Evolutionary conservation across 2,113 vertebrate species (phyloP), one percentile per base, ranked within the genome.

Genomic region (Oxyruncus cristatus): DNA sequence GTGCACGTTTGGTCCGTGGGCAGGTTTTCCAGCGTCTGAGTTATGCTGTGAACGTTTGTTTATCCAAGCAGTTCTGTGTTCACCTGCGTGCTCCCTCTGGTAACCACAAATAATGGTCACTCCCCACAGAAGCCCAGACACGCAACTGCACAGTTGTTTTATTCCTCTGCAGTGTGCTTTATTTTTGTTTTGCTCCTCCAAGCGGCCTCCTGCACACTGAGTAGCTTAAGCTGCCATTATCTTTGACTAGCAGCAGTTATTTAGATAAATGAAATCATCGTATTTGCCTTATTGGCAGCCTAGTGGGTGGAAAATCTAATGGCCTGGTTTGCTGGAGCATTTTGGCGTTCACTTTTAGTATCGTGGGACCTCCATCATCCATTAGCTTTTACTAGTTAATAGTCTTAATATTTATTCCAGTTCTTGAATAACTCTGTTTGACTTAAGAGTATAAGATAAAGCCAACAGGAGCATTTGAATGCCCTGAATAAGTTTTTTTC

Each of bases 151-250:
- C 27, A 1, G 26, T 35, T 82, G 35, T 66, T 85, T 68, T 23
- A 15, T 61, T 52, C 72, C 80, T 73, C 85, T 66, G n/a, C 49
- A 56, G 8, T 0, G 14, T 30, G 67, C 32, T 91, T 75, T 49
- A 5, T 47, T 88, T 88, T 62, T 80, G 46, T 62, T 92, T 76
- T 70, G 39, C 46, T 81, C 42, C 85, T 88, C 47, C 63, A 71
- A 77, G 78, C 90, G 52, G 46, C 50, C 89, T 76, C 4, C 67
- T 94, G 78, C 68, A 92, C 84, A 79, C 59, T 24, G 76, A 83
- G 73, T 73, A 77, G 75, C 47, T 93, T 86, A 92, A 85, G 53
- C 80, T 92, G 78, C 77, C 46, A 56, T 92, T 93, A 79, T 85
- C 67, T 81, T 30, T 75, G 74, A 92, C 82, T 35, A 83, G 41